Base-by-base conservation (phyloP, 2,797 vertebrate genomes). In the Neosilurus hyrtlii region DNA sequence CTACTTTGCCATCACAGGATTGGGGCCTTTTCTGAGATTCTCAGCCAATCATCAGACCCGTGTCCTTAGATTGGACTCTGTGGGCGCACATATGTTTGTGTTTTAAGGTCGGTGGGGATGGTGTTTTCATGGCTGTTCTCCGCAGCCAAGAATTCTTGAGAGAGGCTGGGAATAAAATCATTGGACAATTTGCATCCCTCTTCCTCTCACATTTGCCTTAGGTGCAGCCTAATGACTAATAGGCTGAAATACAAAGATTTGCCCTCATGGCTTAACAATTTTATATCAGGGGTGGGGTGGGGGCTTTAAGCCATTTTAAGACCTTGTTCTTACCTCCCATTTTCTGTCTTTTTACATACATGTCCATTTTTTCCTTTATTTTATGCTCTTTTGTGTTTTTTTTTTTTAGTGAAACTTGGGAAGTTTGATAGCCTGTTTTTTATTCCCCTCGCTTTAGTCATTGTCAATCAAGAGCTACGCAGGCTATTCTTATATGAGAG, bases 141-240 rank as follows among this genome's bases (percentile, higher is more conserved):
- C 89, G 90, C 89, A 92, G 79, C 92, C 90, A 91, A 86, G 89
- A 91, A 89, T 93, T 91, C 91, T 92, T 92, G 89, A 89, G 90
- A 89, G 86, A 88, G 80, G 85, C 87, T 89, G 88, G 86, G 86
- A 68, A 66, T 71, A 83, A 87, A 73, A 88, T 86, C 89, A 89
- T 81, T 82, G 86, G 88, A 85, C 54, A 76, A 43, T 81, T 76
- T 84, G 79, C 54, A 56, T 81, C 54, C 79, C 66, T 54, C 26
- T 57, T 91, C 77, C 81, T 87, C 74, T 83, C 66, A 72, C 84
- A 83, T 79, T 86, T 67, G 81, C 75, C 6, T 37, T 63, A 66
- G 68, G 73, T 85, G 77, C 63, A 79, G 70, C 66, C 74, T 68
- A 51, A 80, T 66, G 37, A 84, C 49, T 35, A 80, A 6, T 66